Conservation (phyloP, 2,113 vertebrate genomes). For the Pomatorhinus ruficollis region DNA sequence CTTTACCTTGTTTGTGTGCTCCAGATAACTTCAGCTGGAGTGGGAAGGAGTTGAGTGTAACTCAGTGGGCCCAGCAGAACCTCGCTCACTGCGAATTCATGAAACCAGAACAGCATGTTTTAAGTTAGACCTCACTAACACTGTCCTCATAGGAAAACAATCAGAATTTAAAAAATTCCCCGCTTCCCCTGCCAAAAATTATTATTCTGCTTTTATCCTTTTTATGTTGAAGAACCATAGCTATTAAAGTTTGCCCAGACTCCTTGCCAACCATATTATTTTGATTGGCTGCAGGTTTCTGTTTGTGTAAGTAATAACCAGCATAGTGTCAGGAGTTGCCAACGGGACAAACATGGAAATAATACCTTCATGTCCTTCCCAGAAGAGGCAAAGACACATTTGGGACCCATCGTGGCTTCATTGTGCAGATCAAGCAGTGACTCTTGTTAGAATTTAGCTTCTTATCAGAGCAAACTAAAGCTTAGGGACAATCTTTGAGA, state of each 20-base stretch:
- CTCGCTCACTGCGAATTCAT: neutral
- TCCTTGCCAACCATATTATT: constrained; percentile 69
- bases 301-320: constrained; percentile 69
- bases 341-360: constrained; percentile 57
- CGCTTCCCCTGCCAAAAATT: constrained; percentile 48
- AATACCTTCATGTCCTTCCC: constrained; percentile 52
- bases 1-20: neutral
- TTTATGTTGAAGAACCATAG: constrained; percentile 50
- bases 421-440: neutral
- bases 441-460: neutral
- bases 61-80: neutral
- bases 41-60: neutral
- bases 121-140: constrained; percentile 47
- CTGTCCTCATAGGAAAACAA: constrained; percentile 63
- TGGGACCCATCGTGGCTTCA: constrained; percentile 19
- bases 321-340: constrained; percentile 49
- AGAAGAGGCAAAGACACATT: constrained; percentile 43
- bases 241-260: constrained; percentile 65
- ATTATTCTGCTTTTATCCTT: constrained; percentile 66
- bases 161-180: constrained; percentile 58
- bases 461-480: neutral
- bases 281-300: constrained; percentile 63
- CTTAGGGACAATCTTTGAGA: neutral
- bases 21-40: neutral
- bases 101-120: constrained; percentile 43